These are phyloP conservation scores for Flabesymbios commensalis DNA, from an alignment of 2,888 invertebrate species.

Conservation along the genomic window DNA sequence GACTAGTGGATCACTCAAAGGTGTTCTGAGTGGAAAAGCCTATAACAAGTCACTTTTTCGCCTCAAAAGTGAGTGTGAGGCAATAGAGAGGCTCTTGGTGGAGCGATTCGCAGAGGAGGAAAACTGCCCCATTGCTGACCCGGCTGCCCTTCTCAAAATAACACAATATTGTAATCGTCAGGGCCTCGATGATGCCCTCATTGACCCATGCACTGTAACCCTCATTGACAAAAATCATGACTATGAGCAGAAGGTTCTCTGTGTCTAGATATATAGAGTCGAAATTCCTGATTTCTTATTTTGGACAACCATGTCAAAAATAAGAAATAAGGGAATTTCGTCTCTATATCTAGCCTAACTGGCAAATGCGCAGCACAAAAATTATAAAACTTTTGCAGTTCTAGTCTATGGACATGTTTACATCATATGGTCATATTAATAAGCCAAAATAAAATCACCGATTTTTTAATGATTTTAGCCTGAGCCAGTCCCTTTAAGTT, in stretches of 20 bases:
- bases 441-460: no score
- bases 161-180: conserved; percentile 2
- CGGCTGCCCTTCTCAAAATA: background rate
- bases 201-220: background rate
- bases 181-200: background rate
- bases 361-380: no score
- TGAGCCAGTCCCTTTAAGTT: no score
- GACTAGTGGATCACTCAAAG: conserved; percentile 22
- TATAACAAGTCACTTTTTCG: conserved; percentile 16
- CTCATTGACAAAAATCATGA: background rate
- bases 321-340: no score
- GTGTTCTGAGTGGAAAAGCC: conserved; percentile 20
- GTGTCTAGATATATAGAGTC: no score
- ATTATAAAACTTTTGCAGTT: no score
- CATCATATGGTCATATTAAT: no score
- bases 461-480: no score
- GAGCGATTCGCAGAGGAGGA: conserved; percentile 7
- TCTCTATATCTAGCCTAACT: no score
- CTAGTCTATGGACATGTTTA: no score
- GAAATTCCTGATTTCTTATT: no score
- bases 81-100: conserved; percentile 18
- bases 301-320: no score
- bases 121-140: conserved; percentile 1
- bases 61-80: conserved; percentile 16
- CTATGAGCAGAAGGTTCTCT: conserved; percentile 5